phyloP scores from a whole-genome alignment of 2,113 vertebrate species.

The Gila orcuttii region DNA sequence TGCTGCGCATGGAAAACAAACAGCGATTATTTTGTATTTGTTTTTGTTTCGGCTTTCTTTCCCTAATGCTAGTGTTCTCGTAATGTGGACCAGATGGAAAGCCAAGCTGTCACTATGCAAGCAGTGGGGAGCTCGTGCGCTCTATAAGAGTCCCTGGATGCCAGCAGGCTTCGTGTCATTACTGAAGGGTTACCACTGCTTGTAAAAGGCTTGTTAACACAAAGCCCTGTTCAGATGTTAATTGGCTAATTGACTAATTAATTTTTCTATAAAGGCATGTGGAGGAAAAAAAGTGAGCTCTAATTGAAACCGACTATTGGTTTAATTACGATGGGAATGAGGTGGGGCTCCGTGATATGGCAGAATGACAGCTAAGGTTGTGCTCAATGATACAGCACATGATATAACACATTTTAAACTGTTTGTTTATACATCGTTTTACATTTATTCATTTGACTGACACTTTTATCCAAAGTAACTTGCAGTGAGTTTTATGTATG shows the following conservation, averaged over 20 bases:
- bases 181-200: conserved; percentile 79
- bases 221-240: conserved; percentile 85
- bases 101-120: conserved; percentile 54
- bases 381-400: conserved; percentile 47
- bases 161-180: conserved; percentile 75
- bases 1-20: conserved; percentile 47
- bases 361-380: conserved; percentile 56
- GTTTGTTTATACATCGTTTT: not conserved
- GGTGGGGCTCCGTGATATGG: conserved; percentile 26
- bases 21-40: conserved; percentile 57
- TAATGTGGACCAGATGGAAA: conserved; percentile 54
- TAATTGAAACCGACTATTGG: conserved; percentile 85
- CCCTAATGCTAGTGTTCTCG: not conserved
- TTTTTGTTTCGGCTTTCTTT: conserved; percentile 52
- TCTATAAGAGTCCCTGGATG: conserved; percentile 73
- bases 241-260: conserved; percentile 87
- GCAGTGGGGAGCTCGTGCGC: conserved; percentile 39
- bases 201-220: conserved; percentile 87
- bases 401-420: conserved; percentile 36
- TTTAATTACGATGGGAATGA: conserved; percentile 79
- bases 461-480: not conserved
- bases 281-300: conserved; percentile 67
- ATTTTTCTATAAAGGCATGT: conserved; percentile 81
- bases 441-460: not conserved
- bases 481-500: not conserved